These are phyloP conservation scores for Microdon myrmicae DNA, from an alignment of 2,888 invertebrate species.

Conservation along the genomic window DNA sequence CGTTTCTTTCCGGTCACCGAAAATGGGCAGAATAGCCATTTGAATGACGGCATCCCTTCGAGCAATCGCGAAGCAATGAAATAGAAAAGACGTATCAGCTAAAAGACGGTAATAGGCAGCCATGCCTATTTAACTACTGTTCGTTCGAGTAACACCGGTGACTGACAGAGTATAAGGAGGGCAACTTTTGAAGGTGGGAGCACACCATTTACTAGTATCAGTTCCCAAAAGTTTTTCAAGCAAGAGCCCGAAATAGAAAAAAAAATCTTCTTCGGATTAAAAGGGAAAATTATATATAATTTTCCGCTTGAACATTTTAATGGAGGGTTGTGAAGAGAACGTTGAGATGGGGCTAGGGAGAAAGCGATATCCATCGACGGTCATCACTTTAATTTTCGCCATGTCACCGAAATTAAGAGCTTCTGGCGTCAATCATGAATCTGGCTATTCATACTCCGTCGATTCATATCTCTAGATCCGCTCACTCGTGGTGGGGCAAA, in stretches of 20 bases:
- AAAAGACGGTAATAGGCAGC: constrained; percentile 41
- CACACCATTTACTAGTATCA: constrained; percentile 3
- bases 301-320: constrained; percentile 50
- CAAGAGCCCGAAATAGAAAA: too few relatives aligned
- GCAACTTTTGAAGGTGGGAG: constrained; percentile 28
- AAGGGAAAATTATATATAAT: constrained; percentile 46
- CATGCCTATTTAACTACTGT: constrained; percentile 31
- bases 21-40: constrained; percentile 16
- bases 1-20: constrained; percentile 45
- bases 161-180: too few relatives aligned
- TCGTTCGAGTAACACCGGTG: too few relatives aligned
- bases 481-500: too few relatives aligned
- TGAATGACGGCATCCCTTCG: neutral
- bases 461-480: too few relatives aligned
- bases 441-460: too few relatives aligned
- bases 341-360: too few relatives aligned
- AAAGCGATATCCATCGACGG: constrained; percentile 24
- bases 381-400: constrained; percentile 45
- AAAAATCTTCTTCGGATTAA: constrained; percentile 1
- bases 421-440: constrained; percentile 26
- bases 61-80: constrained; percentile 25
- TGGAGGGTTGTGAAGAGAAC: constrained; percentile 37
- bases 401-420: constrained; percentile 46
- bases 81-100: constrained; percentile 23
- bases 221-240: constrained; percentile 7